Base-by-base conservation (phyloP, 1,140 invertebrate genomes). In the Carposina sasakii region DNA sequence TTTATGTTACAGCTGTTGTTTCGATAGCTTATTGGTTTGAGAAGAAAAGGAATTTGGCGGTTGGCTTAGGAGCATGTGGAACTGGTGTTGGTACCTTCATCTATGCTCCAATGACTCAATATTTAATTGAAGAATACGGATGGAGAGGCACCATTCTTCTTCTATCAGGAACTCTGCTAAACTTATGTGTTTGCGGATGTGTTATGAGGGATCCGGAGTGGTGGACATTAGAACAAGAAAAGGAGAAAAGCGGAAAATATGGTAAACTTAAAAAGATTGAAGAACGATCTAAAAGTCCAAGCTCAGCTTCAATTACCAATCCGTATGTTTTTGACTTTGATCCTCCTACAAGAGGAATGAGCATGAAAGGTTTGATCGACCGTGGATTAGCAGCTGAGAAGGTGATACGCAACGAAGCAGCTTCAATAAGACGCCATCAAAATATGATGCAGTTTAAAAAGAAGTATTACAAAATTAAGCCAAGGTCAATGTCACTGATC, bases 1-100 rank as follows among this genome's bases (percentile, higher is more conserved):
- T 94, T 23, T 96, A 95, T 70, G 95, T 98, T 1, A 95, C 96
- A 9, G 94, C 94, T 1, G 94, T 96, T 1, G 96, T 98, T 1
- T 92, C 91, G 23, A 97, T 99, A 41, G 96, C 96, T 9, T 97
- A 96, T 71, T 99, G 98, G 90, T 99, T 99, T 75, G 97, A 99
- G 58, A 94, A 95, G 66, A 94, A 92, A 66, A 88, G 96, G 19
- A 96, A 94, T 9, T 86, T 99, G 33, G 97, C 97, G 2, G 96
- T 96, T 10, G 96, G 97, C 0, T 88, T 98, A 23, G 93, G 96
- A 0, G 96, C 96, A 2, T 95, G 94, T 59, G 96, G 96, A 15
- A 95, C 94, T 5, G 93, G 94, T 1, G 90, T 95, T 17, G 93
- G 96, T 3, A 89, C 94, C 0, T 95, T 96, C 70, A 81, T 96